Evolutionary conservation across 2,888 invertebrate genomes (phyloP), one percentile per base, ranked within the genome.

Genomic region (Xestia c-nigrum): DNA sequence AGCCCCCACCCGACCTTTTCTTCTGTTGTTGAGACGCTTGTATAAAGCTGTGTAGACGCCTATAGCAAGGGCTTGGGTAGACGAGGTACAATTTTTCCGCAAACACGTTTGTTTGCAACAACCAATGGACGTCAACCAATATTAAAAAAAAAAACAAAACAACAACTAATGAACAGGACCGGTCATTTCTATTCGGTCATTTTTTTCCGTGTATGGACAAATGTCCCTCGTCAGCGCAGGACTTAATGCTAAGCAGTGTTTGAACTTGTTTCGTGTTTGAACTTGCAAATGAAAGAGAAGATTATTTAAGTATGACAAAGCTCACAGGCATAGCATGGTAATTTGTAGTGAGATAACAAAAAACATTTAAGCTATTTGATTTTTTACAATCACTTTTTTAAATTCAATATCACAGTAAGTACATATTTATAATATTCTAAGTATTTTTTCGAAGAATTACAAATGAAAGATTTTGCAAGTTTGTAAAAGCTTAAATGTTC

Each of bases 201-300:
- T n/a, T n/a, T n/a, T n/a, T n/a, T n/a, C n/a, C n/a, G n/a, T n/a
- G n/a, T n/a, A 43, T 9, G 43, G 43, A 9, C 43, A 43, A 43
- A 43, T 9, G 9, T 9, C 43, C 43, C 43, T 43, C 43, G 43
- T 40, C 40, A 0, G 40, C 40, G 5, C 43, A 43, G 43, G 43
- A 7, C 43, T 9, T 43, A 43, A 9, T 43, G 12, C 40, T n/a
- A n/a, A 71, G 10, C 12, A 38, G n/a, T n/a, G n/a, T n/a, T n/a
- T n/a, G n/a, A n/a, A 50, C 4, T 21, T 21, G 5, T 55, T 81
- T 78, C 74, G 59, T 74, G 52, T 78, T 74, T 66, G 14, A 38
- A 78, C 78, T 74, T 74, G 81, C 2, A 7, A 31, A 47, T 43
- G 6, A 52, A 71, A 72, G 52, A 21, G 63, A 38, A 14, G 3